Evolutionary conservation across 2,888 invertebrate species (phyloP), one percentile per base, ranked within the genome.

Genomic region (Artemia sp.): DNA sequence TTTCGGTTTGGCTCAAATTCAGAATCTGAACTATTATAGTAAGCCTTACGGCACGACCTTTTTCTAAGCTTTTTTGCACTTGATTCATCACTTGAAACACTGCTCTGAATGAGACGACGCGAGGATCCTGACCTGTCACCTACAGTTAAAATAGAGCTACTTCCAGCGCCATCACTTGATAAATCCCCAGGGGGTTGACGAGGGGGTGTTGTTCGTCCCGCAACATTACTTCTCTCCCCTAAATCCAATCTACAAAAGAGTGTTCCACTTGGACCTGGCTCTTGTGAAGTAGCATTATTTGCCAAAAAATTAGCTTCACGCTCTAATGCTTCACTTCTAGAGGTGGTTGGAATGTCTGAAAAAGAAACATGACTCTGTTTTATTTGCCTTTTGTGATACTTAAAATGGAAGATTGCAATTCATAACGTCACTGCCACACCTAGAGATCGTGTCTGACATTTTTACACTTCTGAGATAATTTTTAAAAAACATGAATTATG

Each of bases 21-120:
- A 10, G 64, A 58, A 58, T 58, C 64, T 58, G 64, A 58, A 24
- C 64, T 58, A 24, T 58, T 12, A 58, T 58, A 58, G 64, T 58
- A 12, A 9, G n/a, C 64, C 24, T 58, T 58, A 8, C 64, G 64
- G 10, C 11, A 58, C 9, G 14, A 19, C 24, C 64, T 58, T 24
- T 58, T 58, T 58, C 24, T 58, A n/a, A 19, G 8, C 64, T 58
- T 58, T 24, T 24, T n/a, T 8, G 24, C 11, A 19, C 64, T n/a
- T n/a, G 64, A 58, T 58, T 19, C 14, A 24, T 19, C 14, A 58
- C 14, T 19, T n/a, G 64, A 58, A 19, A 19, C 64, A 24, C 64
- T 58, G 24, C 64, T 58, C 64, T n/a, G 14, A 58, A 58, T 58
- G 14, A 12, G 64, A 24, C 64, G 64, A 8, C 64, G 64, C 8